These are phyloP conservation scores for Psophia crepitans DNA, from an alignment of 2,113 vertebrate genomes.

Conservation along the genomic window DNA sequence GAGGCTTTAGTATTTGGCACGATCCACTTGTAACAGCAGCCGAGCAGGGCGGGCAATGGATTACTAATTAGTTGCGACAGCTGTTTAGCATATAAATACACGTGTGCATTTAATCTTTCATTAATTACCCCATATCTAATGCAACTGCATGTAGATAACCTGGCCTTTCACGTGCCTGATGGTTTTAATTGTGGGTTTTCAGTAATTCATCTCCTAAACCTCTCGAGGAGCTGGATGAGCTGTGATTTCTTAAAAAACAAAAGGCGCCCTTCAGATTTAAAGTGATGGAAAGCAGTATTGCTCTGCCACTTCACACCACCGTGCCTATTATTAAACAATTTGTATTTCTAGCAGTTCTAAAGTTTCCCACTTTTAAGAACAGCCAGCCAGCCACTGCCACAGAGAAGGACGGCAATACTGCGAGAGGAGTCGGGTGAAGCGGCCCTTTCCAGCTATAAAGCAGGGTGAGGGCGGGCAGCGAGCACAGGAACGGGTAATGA, in stretches of 20 bases:
- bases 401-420: not conserved
- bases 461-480: not conserved
- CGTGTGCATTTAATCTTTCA: not conserved
- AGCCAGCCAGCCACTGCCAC: not conserved
- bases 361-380: not conserved
- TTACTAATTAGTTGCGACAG: not conserved
- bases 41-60: not conserved
- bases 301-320: not conserved
- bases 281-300: not conserved
- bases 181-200: not conserved
- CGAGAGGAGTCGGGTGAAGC: not conserved
- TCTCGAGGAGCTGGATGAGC: not conserved
- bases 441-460: not conserved
- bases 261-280: not conserved
- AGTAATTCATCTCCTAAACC: not conserved
- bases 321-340: not conserved
- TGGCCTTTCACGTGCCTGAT: not conserved
- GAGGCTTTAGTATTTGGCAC: not conserved
- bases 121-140: not conserved
- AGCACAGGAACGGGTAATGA: not conserved
- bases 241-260: not conserved
- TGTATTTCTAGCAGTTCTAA: not conserved
- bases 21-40: not conserved
- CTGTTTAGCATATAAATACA: not conserved
- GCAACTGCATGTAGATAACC: not conserved